Evolutionary conservation across 2,113 vertebrate genomes (phyloP).

Genomic region (Paradoxurus hermaphroditus): DNA sequence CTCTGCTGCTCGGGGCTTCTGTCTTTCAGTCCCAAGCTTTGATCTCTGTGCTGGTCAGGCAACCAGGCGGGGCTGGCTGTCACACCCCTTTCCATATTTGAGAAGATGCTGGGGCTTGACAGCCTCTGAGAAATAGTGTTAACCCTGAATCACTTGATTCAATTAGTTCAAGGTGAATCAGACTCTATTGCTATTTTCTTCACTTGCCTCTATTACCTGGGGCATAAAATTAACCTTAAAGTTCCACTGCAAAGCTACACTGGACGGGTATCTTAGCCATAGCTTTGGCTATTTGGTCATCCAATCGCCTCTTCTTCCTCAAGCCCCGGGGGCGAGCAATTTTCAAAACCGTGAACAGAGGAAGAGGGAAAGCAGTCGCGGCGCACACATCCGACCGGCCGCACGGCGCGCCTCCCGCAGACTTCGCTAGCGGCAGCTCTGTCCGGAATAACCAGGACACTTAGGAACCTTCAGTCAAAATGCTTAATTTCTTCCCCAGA

Average conservation of each 20-base stretch:
- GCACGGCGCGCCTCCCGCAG: too few relatives aligned
- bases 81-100: not conserved
- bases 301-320: not conserved
- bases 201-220: not conserved
- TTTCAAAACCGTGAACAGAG: not conserved
- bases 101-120: not conserved
- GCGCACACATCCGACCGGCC: too few relatives aligned
- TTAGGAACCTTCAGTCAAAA: not conserved
- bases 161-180: not conserved
- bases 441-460: not conserved
- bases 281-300: not conserved
- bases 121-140: not conserved
- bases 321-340: not conserved
- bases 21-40: not conserved
- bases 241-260: rapidly evolving
- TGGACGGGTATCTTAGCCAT: rapidly evolving
- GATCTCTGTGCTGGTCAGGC: not conserved
- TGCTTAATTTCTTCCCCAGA: not conserved
- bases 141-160: not conserved
- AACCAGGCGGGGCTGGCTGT: not conserved
- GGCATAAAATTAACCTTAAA: not conserved
- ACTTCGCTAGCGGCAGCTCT: not conserved
- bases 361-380: not conserved
- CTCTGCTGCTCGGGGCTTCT: rapidly evolving
- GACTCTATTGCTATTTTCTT: too few relatives aligned